phyloP scores from a whole-genome alignment of 2,888 invertebrate genomes.

The Synergus laeviventris region DNA sequence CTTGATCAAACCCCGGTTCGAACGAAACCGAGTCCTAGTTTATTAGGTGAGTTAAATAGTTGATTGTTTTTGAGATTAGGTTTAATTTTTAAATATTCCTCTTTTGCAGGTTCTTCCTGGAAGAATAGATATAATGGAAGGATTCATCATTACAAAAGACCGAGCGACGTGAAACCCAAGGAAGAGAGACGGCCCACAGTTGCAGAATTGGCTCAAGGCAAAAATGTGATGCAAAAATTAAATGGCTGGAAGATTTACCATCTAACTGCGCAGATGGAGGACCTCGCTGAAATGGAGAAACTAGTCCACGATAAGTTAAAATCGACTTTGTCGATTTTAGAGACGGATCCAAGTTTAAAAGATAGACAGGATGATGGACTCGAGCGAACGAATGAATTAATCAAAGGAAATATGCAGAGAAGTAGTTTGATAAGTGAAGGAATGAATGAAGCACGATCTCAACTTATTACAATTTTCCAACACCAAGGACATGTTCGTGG shows the following conservation, averaged over 20 bases:
- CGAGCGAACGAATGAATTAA: conserved; percentile 72
- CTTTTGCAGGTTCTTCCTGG: conserved; percentile 58
- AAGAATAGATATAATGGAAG: conserved; percentile 68
- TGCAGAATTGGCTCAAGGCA: conserved; percentile 92
- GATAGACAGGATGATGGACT: conserved; percentile 69
- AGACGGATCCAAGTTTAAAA: conserved; percentile 67
- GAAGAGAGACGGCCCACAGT: conserved; percentile 92
- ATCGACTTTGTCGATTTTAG: conserved; percentile 68
- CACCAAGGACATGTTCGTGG: conserved; percentile 93
- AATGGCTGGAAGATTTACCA: conserved; percentile 98
- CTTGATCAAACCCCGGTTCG: conserved; percentile 61
- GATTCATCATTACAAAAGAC: conserved; percentile 71
- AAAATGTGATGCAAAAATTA: conserved; percentile 89
- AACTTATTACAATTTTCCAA: conserved; percentile 93
- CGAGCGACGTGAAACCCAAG: conserved; percentile 89
- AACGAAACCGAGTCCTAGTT: conserved; percentile 66
- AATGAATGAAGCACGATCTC: conserved; percentile 90
- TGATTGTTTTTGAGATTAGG: neutral
- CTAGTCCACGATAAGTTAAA: conserved; percentile 74
- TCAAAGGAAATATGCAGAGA: conserved; percentile 95
- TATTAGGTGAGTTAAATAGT: conserved; percentile 63
- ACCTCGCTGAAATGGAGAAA: conserved; percentile 80
- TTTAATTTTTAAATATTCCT: conserved; percentile 19
- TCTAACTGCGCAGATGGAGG: conserved; percentile 94
- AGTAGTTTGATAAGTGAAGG: conserved; percentile 95